Evolutionary conservation across 2,888 invertebrate species (phyloP).

Genomic region (Agrochola lychnidis): DNA sequence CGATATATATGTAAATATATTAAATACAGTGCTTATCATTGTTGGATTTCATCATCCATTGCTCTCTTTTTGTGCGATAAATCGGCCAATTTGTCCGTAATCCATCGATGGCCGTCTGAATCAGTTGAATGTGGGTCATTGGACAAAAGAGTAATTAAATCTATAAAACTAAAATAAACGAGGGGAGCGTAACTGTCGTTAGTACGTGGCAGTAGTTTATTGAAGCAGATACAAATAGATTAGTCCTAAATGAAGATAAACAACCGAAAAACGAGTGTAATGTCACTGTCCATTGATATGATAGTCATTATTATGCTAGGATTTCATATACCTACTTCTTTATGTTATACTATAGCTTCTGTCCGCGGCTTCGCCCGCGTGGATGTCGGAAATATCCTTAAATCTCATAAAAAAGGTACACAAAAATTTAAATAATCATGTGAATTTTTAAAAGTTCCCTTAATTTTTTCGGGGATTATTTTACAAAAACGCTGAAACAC

Average conservation of each 20-base stretch:
- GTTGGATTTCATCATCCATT: background rate
- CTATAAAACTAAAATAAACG: slow-evolving; percentile 45
- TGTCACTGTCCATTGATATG: background rate
- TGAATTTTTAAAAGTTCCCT: too few species aligned
- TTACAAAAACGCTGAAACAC: too few species aligned
- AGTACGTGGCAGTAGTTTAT: slow-evolving; percentile 22
- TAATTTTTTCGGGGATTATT: too few species aligned
- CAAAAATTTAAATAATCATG: too few species aligned
- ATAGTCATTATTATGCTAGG: background rate
- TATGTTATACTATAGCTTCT: too few species aligned
- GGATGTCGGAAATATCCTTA: too few species aligned
- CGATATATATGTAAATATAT: too few species aligned
- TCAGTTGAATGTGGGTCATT: slow-evolving; percentile 32
- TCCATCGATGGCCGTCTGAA: slow-evolving; percentile 13
- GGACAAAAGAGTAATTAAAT: slow-evolving; percentile 44
- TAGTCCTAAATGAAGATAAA: slow-evolving; percentile 35
- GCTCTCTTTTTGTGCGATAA: background rate
- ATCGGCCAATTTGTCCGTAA: slow-evolving; percentile 15
- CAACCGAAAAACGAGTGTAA: background rate
- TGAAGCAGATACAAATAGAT: slow-evolving; percentile 42
- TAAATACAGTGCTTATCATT: background rate
- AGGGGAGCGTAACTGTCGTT: slow-evolving; percentile 21
- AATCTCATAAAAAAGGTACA: too few species aligned
- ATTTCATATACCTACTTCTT: background rate
- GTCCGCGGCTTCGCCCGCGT: too few species aligned